Evolutionary conservation across 2,113 vertebrate genomes (phyloP), one percentile per base, ranked within the genome.

Genomic region (Charadrius vociferus): DNA sequence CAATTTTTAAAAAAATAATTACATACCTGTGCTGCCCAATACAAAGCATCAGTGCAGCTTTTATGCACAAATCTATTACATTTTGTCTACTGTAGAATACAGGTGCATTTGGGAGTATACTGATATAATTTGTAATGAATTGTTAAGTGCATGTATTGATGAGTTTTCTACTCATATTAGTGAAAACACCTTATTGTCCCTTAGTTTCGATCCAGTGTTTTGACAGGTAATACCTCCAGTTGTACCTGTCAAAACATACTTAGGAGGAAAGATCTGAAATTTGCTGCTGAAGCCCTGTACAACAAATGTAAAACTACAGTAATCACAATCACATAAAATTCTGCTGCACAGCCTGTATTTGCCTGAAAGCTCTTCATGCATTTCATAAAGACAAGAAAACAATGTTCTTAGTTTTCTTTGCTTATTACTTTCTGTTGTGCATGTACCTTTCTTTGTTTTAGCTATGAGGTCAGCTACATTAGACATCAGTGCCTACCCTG

Each of bases 111-210:
- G 55, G 71, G 53, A 92, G 36, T 27, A 86, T 58, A 91, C 22
- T 49, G 16, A 77, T 79, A 16, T 36, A 81, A 74, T 81, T 26
- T 77, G 80, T 78, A 82, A 55, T 55, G 8, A 81, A 94, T 71
- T 77, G 65, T 93, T 95, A 97, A 92, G 72, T 94, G 59, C 56
- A 97, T 19, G 8, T 93, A 91, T 77, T 95, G 80, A 93, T 83
- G 71, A 95, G 43, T 94, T 81, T 16, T 88, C 74, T 39, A 13
- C 50, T 96, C 17, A 10, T 93, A 49, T 88, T 79, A 96, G 45
- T 88, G 85, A 97, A 93, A 59, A 50, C 53, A 12, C 90, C 39
- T 93, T 84, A 94, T 37, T 90, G 73, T 72, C 78, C 97, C 68
- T 94, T 97, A 89, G 72, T 94, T 96, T 94, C 16, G 29, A 88